phyloP scores from a whole-genome alignment of 2,888 invertebrate species.

The Heliconius aoede region DNA sequence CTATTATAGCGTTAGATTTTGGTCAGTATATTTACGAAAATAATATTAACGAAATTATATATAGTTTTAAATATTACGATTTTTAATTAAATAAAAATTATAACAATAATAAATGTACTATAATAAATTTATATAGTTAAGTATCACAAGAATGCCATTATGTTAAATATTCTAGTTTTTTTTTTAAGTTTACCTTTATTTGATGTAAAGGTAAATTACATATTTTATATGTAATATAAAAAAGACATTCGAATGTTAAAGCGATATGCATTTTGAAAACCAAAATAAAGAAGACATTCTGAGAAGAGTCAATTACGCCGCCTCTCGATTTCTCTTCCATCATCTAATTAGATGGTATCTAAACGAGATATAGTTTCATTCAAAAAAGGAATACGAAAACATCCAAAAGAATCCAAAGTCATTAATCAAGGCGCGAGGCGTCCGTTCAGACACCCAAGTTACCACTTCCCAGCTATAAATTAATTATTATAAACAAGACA shows the following conservation, averaged over 20 bases:
- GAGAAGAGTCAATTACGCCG: constrained; percentile 35
- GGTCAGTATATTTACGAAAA: neutral
- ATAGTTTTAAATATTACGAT: neutral
- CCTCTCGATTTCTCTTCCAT: constrained; percentile 56
- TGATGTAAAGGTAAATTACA: too few species aligned
- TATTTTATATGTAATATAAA: too few species aligned
- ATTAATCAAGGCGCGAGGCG: constrained; percentile 68
- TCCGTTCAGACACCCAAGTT: constrained; percentile 55
- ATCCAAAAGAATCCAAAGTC: constrained; percentile 58
- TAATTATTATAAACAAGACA: constrained; percentile 64
- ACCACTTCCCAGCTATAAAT: constrained; percentile 65
- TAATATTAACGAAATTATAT: neutral
- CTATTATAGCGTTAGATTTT: neutral
- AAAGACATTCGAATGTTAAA: neutral
- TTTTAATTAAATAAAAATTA: too few species aligned
- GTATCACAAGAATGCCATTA: neutral
- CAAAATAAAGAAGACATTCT: neutral
- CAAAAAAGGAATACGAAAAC: constrained; percentile 58
- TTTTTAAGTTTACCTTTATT: too few species aligned
- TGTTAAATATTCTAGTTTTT: neutral
- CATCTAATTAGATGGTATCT: constrained; percentile 66
- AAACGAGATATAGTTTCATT: constrained; percentile 54
- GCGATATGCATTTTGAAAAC: neutral
- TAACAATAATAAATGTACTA: too few species aligned
- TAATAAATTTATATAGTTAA: too few species aligned